Conservation (phyloP, 92 coral and sea anemone species). For the Zoanthus solanderi region DNA sequence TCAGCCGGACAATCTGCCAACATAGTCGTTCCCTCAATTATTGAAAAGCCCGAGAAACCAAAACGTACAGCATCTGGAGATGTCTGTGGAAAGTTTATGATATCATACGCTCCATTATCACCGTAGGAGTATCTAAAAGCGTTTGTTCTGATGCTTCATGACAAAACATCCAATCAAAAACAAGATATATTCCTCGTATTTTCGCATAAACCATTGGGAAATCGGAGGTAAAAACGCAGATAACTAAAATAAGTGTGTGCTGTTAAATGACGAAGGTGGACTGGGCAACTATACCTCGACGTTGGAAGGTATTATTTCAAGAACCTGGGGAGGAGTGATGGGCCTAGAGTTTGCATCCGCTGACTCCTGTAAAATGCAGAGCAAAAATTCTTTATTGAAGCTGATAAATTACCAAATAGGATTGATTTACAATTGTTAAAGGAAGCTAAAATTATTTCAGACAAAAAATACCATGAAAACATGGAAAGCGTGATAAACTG, state of each 20-base stretch:
- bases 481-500: too few species aligned
- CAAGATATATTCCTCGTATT: too few species aligned
- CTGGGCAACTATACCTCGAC: constrained; percentile 54
- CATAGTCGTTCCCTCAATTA: constrained; percentile 42
- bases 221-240: too few species aligned
- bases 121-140: background rate
- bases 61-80: constrained; percentile 40
- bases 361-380: constrained; percentile 59
- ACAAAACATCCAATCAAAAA: background rate
- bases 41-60: constrained; percentile 54
- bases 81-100: constrained; percentile 30
- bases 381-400: background rate
- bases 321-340: constrained; percentile 85
- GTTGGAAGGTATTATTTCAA: constrained; percentile 70
- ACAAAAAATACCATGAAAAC: too few species aligned
- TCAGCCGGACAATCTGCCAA: constrained; percentile 38
- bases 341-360: constrained; percentile 78
- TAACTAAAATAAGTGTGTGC: background rate
- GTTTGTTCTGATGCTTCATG: background rate
- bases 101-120: background rate
- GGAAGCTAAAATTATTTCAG: too few species aligned
- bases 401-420: background rate
- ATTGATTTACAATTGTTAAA: background rate
- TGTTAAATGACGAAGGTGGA: too few species aligned
- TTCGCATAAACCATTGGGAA: too few species aligned